A percentile compares a stretch with the other conserved stretches of the same genome.
These are phyloP conservation scores for Tarsius wallacei DNA, from an alignment of 2,797 vertebrate genomes.

Conservation along the genomic window DNA sequence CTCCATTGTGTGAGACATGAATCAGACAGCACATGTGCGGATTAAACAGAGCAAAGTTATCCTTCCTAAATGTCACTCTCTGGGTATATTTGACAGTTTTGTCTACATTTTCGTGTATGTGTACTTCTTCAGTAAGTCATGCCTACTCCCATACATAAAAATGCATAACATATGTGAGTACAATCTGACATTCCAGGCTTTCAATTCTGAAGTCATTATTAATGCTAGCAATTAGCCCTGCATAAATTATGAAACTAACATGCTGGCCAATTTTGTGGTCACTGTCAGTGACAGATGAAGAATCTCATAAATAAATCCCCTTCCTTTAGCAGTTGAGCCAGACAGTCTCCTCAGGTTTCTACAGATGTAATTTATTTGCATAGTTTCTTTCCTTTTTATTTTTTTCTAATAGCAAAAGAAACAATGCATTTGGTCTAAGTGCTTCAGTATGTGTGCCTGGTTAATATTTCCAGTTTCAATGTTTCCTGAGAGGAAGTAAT, in stretches of 20 bases:
- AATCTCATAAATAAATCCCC: constrained; percentile 37
- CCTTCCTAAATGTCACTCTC: constrained; percentile 22
- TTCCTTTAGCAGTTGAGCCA: constrained; percentile 44
- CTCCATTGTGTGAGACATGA: not conserved
- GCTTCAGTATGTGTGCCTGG: constrained; percentile 82
- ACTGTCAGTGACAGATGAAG: constrained; percentile 61
- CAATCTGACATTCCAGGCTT: constrained; percentile 65
- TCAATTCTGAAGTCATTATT: constrained; percentile 57
- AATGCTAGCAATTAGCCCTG: constrained; percentile 52
- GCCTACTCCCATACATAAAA: constrained; percentile 8
- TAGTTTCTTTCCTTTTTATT: constrained; percentile 69
- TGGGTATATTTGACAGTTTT: not conserved
- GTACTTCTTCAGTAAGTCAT: constrained; percentile 23
- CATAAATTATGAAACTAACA: constrained; percentile 43
- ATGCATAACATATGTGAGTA: not conserved
- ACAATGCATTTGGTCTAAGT: constrained; percentile 81
- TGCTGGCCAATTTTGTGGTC: constrained; percentile 19
- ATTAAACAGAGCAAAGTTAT: constrained; percentile 33
- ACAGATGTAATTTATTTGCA: constrained; percentile 76
- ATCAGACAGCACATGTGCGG: not conserved
- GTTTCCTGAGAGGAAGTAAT: constrained; percentile 93
- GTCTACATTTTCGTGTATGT: not conserved
- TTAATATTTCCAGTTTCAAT: constrained; percentile 82
- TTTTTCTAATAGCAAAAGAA: constrained; percentile 68
- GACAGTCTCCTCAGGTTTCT: constrained; percentile 56